phyloP scores from a whole-genome alignment of 2,113 vertebrate genomes.

The Elephantulus edwardii region DNA sequence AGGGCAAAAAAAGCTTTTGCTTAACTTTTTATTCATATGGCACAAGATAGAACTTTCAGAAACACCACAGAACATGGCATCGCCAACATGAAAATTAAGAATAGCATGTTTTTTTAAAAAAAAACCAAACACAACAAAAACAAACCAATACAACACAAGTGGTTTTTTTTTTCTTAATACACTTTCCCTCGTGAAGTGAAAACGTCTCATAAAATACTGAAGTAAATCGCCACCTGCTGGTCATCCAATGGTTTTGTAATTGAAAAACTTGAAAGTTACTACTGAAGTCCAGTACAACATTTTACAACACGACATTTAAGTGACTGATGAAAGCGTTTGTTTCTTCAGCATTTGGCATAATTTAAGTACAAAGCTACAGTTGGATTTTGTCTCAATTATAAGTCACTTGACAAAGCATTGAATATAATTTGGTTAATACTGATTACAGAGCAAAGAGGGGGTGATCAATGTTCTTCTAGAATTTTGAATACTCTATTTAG shows the following conservation, averaged over 20 bases:
- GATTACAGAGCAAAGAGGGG: constrained; percentile 69
- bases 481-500: constrained; percentile 59
- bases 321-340: constrained; percentile 55
- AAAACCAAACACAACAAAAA: no score
- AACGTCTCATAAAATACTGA: constrained; percentile 75
- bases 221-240: constrained; percentile 81
- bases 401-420: constrained; percentile 56
- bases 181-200: constrained; percentile 78
- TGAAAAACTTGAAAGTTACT: constrained; percentile 63
- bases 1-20: constrained; percentile 61
- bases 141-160: no score
- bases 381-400: constrained; percentile 23
- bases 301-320: constrained; percentile 65
- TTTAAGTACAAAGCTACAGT: constrained; percentile 68
- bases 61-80: constrained; percentile 84
- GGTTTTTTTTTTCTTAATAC: constrained; percentile 65
- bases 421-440: constrained; percentile 60
- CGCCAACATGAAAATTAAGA: constrained; percentile 81
- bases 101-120: constrained; percentile 78
- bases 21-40: constrained; percentile 88
- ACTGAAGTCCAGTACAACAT: constrained; percentile 47
- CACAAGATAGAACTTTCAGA: constrained; percentile 87
- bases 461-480: constrained; percentile 71
- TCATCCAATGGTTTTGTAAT: constrained; percentile 68
- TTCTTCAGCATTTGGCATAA: constrained; percentile 79